Evolutionary conservation across 2,888 invertebrate genomes (phyloP).

Genomic region (Agelastica alni): DNA sequence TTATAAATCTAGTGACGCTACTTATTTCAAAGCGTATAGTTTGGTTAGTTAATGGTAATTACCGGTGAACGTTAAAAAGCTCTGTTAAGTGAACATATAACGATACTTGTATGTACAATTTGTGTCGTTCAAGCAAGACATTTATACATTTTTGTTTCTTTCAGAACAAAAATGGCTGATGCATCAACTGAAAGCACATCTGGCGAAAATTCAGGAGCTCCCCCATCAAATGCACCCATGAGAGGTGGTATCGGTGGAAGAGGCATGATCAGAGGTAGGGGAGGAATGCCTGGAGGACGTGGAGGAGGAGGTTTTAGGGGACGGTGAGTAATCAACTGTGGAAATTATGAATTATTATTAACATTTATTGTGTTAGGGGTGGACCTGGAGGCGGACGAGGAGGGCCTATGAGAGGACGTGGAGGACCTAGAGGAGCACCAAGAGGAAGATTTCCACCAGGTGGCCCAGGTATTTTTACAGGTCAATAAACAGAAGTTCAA

Average conservation of each 20-base stretch:
- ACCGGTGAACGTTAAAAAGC: background rate
- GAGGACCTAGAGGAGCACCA: conserved; percentile 40
- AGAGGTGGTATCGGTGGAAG: conserved; percentile 28
- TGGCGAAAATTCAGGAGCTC: conserved; percentile 1
- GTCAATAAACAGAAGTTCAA: no score
- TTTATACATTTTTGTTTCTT: no score
- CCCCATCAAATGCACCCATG: background rate
- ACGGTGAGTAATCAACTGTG: conserved; percentile 32
- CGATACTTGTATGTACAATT: background rate
- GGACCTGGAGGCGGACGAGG: conserved; percentile 44
- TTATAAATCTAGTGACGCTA: background rate
- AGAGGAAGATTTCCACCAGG: conserved; percentile 40
- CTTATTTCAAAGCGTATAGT: no score
- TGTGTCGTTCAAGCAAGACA: no score
- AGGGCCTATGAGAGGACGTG: conserved; percentile 43
- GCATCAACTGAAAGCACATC: conserved; percentile 6
- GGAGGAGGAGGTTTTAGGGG: conserved; percentile 38
- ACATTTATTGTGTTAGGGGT: conserved; percentile 37
- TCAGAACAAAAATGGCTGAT: conserved; percentile 15
- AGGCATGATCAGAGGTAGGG: conserved; percentile 15
- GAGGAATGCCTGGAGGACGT: conserved; percentile 21
- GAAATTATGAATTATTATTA: no score
- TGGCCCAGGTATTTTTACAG: conserved; percentile 29
- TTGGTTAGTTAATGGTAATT: background rate
- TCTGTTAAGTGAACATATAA: background rate